Evolutionary conservation across 1,140 invertebrate genomes (phyloP).

Genomic region (Platyscapa corneri): DNA sequence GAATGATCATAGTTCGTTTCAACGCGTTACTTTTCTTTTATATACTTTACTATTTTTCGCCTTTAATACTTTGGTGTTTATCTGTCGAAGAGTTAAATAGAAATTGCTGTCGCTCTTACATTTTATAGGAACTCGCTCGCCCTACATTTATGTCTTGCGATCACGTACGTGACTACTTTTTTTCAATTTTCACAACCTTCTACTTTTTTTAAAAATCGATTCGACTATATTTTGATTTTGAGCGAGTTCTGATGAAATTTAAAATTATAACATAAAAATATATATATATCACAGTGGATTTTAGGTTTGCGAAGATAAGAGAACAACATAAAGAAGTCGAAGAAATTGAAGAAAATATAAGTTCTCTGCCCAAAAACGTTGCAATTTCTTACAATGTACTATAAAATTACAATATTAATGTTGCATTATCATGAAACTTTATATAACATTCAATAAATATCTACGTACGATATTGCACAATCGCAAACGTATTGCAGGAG

Average conservation of each 20-base stretch:
- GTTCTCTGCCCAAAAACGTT: not conserved
- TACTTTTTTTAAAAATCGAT: constrained; percentile 7
- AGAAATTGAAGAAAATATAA: not conserved
- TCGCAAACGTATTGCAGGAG: not conserved
- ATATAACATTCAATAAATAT: constrained; percentile 25
- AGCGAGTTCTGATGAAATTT: constrained; percentile 33
- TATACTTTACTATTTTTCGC: constrained; percentile 29
- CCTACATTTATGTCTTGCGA: not conserved
- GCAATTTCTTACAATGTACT: not conserved
- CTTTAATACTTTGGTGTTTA: constrained; percentile 51
- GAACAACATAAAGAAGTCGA: not conserved
- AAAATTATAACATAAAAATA: constrained; percentile 39
- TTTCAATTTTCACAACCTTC: constrained; percentile 38
- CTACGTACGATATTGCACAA: constrained; percentile 7
- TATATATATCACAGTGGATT: constrained; percentile 50
- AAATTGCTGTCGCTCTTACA: constrained; percentile 28
- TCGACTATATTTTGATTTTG: constrained; percentile 33
- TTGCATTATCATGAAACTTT: constrained; percentile 3
- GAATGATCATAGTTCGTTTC: constrained; percentile 29
- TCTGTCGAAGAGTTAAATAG: constrained; percentile 26
- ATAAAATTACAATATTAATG: constrained; percentile 28
- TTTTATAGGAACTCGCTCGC: constrained; percentile 47
- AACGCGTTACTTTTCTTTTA: constrained; percentile 15
- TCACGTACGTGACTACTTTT: constrained; percentile 5
- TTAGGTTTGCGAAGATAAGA: constrained; percentile 17